Evolutionary conservation across 2,113 vertebrate genomes (phyloP), one percentile per base, ranked within the genome.

Genomic region (Perca schrenkii): DNA sequence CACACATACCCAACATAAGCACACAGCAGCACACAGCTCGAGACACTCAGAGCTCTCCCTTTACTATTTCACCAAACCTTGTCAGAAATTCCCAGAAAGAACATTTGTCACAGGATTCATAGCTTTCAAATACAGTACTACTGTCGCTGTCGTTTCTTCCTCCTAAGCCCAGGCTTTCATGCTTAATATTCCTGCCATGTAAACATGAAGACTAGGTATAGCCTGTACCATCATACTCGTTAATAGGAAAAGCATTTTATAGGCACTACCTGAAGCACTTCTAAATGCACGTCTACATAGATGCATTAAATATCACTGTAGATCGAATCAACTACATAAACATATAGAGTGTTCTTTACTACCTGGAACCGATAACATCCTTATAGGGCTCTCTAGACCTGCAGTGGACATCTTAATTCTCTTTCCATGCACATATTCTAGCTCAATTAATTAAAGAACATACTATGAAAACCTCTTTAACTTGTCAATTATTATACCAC

Each of bases 21-120:
- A 75, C 64, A 62, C 50, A 53, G 74, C 61, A 16, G 74, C 50
- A 74, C 61, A 61, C 31, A n/a, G 71, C 79, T 60, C 17, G 11
- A 65, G 46, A 79, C 19, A 69, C 74, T 21, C 14, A 31, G 68
- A 65, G 43, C 77, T 73, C n/a, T 46, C 28, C 11, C 36, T 61
- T 76, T 25, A 74, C 36, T 5, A 14, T 47, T 57, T 61, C 68
- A 56, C 46, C 74, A 66, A 83, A 75, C 64, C 64, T 49, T 60
- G 86, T 69, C 69, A 76, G 54, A 62, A 70, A 79, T 81, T 79
- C 52, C 84, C 70, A 52, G 77, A 52, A 86, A 79, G 58, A 80
- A 22, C 68, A 78, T 91, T 84, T 86, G 83, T 86, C 88, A 87
- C 69, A 77, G 69, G 76, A 85, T 77, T 84, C 85, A 68, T 46